phyloP scores from a whole-genome alignment of 1,140 invertebrate species.

The Caenorhabditis remanei region DNA sequence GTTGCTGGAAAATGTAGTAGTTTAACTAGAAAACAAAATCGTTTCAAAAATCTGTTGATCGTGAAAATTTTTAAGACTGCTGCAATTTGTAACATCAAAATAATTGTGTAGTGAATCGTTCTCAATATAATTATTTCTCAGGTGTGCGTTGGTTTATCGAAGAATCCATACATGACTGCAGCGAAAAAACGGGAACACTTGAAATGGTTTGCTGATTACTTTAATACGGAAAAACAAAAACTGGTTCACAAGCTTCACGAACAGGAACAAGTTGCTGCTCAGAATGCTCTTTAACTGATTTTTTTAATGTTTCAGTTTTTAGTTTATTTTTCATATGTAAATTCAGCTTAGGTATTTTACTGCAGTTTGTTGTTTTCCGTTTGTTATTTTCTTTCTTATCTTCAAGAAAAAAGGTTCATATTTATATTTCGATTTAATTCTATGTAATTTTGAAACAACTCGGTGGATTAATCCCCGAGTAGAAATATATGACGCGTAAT shows the following conservation, averaged over 20 bases:
- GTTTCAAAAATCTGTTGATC: too few relatives aligned
- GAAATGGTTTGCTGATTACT: slow-evolving; percentile 92
- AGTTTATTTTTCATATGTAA: background rate
- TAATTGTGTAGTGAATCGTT: background rate
- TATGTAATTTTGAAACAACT: background rate
- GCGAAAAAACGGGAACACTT: slow-evolving; percentile 90
- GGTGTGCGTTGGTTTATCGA: slow-evolving; percentile 87
- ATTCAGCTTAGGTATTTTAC: background rate
- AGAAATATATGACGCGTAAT: slow-evolving; percentile 5
- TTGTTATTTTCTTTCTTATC: background rate
- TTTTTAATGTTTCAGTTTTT: background rate
- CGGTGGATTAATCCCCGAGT: slow-evolving; percentile 20
- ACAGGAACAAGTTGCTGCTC: slow-evolving; percentile 65
- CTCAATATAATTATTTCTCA: background rate
- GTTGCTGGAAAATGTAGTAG: too few relatives aligned
- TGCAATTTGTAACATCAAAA: too few relatives aligned
- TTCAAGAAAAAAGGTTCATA: background rate
- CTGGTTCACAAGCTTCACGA: slow-evolving; percentile 66
- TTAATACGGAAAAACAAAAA: slow-evolving; percentile 81
- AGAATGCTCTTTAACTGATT: slow-evolving; percentile 24
- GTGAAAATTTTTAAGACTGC: too few relatives aligned
- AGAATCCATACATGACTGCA: slow-evolving; percentile 91
- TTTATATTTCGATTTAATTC: background rate
- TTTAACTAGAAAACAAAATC: too few relatives aligned
- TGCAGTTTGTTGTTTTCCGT: background rate